Base-by-base conservation (phyloP, 2,888 invertebrate species). In the Therioaphis trifolii region DNA sequence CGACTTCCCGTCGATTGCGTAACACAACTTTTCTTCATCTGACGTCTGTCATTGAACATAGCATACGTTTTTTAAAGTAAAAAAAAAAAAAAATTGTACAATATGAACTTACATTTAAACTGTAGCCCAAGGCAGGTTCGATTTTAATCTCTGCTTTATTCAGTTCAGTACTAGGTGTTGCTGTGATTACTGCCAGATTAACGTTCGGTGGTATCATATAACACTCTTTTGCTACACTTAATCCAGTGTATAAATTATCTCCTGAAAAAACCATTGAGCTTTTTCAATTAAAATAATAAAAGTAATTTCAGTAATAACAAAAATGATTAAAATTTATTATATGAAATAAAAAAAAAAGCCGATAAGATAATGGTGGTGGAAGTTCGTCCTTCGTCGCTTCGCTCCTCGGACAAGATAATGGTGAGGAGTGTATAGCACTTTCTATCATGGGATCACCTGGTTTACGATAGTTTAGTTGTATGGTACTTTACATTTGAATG, bases 1-100 rank as follows among this genome's bases (percentile, higher is more conserved):
- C 0, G 95, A 93, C 87, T 92, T 92, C 7, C 94, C 93, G 85
- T 93, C 93, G 85, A 93, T 88, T 0, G 93, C 93, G 18, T 82
- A 92, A 91, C 68, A 90, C 88, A 86, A 90, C 0, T 78, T 68
- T 14, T 68, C 77, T 0, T 46, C 63, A 11, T 21, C 18, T 4
- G 35, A 1, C 40, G 15, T 29, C 55, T 76, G 52, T 43, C 14
- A 27, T 55, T 40, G 18, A 43, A 75, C 15, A 58, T 9, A 61
- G 24, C 1, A 43, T 5, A 1, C 14, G 18, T 75, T 75, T 24
- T 43, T 61, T n/a, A 46, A 7, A 1, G 21, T n/a, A 40, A 2
- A 74, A 52, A 69, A 46, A 52, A 69, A 46, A 29, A 2, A 72
- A n/a, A 4, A 12, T 1, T 27, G 0, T 14, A 29, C 29, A 49